Evolutionary conservation across 2,113 vertebrate genomes (phyloP).

Genomic region (Ictidomys tridecemlineatus): DNA sequence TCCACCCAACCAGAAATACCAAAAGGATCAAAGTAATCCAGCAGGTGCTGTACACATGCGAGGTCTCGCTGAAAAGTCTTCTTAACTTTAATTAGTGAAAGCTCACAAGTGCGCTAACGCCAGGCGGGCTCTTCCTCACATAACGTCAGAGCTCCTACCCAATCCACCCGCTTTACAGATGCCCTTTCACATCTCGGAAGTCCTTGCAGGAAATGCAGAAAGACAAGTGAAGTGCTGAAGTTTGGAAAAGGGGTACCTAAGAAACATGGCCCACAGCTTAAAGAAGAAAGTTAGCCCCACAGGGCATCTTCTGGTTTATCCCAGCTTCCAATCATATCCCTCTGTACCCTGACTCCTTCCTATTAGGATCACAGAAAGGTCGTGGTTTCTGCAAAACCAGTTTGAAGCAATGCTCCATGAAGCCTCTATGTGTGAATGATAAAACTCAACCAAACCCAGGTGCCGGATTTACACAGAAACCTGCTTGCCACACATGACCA

Average conservation of each 20-base stretch:
- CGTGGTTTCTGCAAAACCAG: neutral
- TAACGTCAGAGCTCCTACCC: neutral
- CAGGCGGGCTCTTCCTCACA: neutral
- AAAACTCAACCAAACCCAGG: conserved; percentile 11
- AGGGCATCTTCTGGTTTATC: neutral
- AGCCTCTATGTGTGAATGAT: neutral
- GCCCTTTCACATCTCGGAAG: conserved; percentile 8
- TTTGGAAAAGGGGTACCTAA: neutral
- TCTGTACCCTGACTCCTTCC: neutral
- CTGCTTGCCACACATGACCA: neutral
- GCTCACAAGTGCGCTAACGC: neutral
- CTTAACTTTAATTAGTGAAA: neutral
- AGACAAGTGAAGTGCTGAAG: neutral
- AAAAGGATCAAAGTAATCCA: neutral
- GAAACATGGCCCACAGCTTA: neutral
- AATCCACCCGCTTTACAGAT: neutral
- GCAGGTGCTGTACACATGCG: fast-evolving
- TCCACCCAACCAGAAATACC: neutral
- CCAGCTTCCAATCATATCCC: neutral
- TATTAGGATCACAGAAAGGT: neutral
- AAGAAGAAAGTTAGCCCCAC: conserved; percentile 24
- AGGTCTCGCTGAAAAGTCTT: neutral
- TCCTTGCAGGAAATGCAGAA: neutral
- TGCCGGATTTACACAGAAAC: neutral
- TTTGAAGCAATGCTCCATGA: neutral